Evolutionary conservation across 2,888 invertebrate species (phyloP).

Genomic region (Euphydryas editha): DNA sequence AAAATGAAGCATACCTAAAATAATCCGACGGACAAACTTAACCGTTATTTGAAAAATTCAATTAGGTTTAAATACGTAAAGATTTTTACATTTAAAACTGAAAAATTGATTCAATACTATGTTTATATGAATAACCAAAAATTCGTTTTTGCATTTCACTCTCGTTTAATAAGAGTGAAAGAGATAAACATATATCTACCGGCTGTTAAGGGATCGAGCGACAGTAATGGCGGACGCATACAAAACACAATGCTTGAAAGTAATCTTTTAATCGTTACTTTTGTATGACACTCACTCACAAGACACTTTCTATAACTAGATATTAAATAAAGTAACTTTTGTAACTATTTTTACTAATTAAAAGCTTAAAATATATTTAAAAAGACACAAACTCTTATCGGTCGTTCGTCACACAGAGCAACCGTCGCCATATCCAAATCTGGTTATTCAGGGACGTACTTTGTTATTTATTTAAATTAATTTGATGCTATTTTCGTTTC

Average conservation of each 20-base stretch:
- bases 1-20: constrained; percentile 22
- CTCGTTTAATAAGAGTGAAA: constrained; percentile 56
- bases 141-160: constrained; percentile 43
- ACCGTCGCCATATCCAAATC: constrained; percentile 79
- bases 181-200: constrained; percentile 62
- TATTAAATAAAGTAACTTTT: constrained; percentile 26
- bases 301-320: constrained; percentile 20
- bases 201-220: constrained; percentile 50
- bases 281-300: constrained; percentile 33
- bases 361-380: constrained; percentile 48
- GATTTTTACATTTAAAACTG: neutral
- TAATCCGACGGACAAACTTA: neutral
- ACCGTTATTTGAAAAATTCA: neutral
- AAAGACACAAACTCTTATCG: constrained; percentile 66
- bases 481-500: no score
- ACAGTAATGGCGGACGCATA: constrained; percentile 68
- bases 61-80: neutral
- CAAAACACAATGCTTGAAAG: constrained; percentile 55
- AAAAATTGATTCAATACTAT: neutral
- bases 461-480: neutral
- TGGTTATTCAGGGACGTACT: constrained; percentile 67
- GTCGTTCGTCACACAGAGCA: constrained; percentile 69
- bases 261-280: constrained; percentile 58
- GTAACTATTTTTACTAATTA: constrained; percentile 9
- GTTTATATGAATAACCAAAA: constrained; percentile 16